phyloP scores from a whole-genome alignment of 2,113 vertebrate genomes.

The Suricata suricatta region DNA sequence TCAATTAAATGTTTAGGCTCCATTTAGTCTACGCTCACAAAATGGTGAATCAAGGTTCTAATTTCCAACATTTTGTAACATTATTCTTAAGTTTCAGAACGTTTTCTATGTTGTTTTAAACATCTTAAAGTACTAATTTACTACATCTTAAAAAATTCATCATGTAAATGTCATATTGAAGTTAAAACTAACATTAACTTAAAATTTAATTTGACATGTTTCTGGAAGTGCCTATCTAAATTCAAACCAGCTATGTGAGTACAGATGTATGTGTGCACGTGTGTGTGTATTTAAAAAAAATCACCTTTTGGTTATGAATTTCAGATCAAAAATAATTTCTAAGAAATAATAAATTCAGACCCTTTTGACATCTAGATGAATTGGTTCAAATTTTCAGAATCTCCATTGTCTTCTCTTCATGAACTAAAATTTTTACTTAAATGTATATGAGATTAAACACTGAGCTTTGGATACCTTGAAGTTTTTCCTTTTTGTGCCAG shows the following conservation, averaged over 20 bases:
- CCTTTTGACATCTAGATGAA: conserved; percentile 13
- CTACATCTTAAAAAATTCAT: conserved; percentile 15
- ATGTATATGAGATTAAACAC: not conserved
- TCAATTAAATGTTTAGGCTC: conserved; percentile 77
- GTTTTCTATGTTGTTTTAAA: conserved; percentile 11
- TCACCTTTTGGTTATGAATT: not conserved
- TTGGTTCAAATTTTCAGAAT: not conserved
- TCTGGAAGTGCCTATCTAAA: not conserved
- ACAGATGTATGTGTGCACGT: not conserved
- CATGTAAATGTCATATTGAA: conserved; percentile 43
- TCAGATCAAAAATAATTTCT: conserved; percentile 38
- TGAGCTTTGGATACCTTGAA: not conserved
- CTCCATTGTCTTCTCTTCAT: not conserved
- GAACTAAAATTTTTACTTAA: conserved; percentile 8
- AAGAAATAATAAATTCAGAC: conserved; percentile 55
- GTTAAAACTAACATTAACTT: conserved; percentile 42
- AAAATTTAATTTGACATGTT: conserved; percentile 39
- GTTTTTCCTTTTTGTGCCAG: conserved; percentile 12
- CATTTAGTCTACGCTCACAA: conserved; percentile 66
- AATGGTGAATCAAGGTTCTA: conserved; percentile 61
- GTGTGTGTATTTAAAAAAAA: conserved; percentile 25
- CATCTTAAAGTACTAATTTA: not conserved
- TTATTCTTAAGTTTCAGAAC: conserved; percentile 33
- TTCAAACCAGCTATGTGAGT: not conserved
- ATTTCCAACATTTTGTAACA: conserved; percentile 58